A percentile compares a stretch with the other conserved stretches of the same genome.
These are phyloP conservation scores for Austrofundulus limnaeus DNA, from an alignment of 2,113 vertebrate species.

Conservation along the genomic window DNA sequence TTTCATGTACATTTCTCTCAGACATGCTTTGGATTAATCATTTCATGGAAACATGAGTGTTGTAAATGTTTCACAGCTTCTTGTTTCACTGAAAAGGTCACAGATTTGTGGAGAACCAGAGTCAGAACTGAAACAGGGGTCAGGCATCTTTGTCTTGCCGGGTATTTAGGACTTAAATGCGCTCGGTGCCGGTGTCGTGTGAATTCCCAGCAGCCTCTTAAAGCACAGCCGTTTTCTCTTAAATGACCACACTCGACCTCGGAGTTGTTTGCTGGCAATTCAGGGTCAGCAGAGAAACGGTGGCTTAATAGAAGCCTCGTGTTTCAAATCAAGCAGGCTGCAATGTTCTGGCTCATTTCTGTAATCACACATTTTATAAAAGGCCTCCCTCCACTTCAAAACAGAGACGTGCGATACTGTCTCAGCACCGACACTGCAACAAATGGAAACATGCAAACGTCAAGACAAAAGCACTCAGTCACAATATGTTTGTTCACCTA, in stretches of 20 bases:
- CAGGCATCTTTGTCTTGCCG: slow-evolving; percentile 30
- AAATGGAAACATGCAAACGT: background rate
- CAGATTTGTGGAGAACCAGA: slow-evolving; percentile 29
- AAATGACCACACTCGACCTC: slow-evolving; percentile 27
- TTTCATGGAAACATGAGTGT: slow-evolving; percentile 72
- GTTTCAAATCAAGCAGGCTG: slow-evolving; percentile 1
- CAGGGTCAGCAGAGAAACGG: slow-evolving; percentile 26
- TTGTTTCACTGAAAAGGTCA: slow-evolving; percentile 71
- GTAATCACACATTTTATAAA: slow-evolving; percentile 6
- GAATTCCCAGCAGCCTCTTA: slow-evolving; percentile 6
- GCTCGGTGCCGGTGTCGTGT: background rate
- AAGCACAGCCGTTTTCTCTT: slow-evolving; percentile 19
- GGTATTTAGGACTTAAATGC: slow-evolving; percentile 27
- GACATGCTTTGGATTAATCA: slow-evolving; percentile 71
- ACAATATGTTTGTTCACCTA: too few relatives aligned
- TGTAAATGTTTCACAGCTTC: slow-evolving; percentile 67
- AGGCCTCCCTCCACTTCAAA: slow-evolving; percentile 1
- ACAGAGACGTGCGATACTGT: background rate
- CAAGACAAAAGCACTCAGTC: background rate
- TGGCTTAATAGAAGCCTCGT: background rate
- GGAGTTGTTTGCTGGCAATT: slow-evolving; percentile 26
- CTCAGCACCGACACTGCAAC: background rate
- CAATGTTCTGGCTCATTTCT: slow-evolving; percentile 10
- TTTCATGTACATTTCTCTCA: slow-evolving; percentile 58
- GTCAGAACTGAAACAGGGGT: slow-evolving; percentile 28